These are phyloP conservation scores for Edolisoma coerulescens DNA, from an alignment of 2,113 vertebrate species.

Conservation along the genomic window DNA sequence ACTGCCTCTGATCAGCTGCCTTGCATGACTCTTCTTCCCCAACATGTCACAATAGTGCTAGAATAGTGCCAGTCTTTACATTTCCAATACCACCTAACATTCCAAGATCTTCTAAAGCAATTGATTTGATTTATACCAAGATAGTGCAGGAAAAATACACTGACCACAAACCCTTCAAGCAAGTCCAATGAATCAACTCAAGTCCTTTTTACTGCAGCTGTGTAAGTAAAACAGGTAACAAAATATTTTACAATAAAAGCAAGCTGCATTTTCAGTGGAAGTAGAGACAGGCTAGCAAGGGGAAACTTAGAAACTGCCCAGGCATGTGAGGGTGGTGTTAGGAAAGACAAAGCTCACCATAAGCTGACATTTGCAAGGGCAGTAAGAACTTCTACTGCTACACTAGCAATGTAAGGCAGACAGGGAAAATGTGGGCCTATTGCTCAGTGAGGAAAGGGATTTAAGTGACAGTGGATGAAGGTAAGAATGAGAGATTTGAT, in stretches of 20 bases:
- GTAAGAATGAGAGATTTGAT: not conserved
- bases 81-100: not conserved
- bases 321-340: not conserved
- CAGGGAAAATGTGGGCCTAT: not conserved
- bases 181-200: not conserved
- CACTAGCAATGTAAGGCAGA: not conserved
- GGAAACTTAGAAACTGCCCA: not conserved
- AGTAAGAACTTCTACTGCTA: not conserved
- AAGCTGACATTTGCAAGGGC: not conserved
- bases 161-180: not conserved
- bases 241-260: not conserved
- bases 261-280: not conserved
- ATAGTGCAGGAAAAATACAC: not conserved
- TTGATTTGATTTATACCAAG: not conserved
- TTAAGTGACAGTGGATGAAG: not conserved
- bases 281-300: not conserved
- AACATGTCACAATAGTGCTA: fast-evolving
- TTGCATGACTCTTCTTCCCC: not conserved
- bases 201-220: not conserved
- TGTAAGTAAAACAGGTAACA: not conserved
- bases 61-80: not conserved
- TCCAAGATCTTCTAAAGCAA: not conserved
- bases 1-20: not conserved
- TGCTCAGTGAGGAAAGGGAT: not conserved
- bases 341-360: not conserved